Conservation (phyloP, 2,797 vertebrate species). For the Cercopithecus neglectus region DNA sequence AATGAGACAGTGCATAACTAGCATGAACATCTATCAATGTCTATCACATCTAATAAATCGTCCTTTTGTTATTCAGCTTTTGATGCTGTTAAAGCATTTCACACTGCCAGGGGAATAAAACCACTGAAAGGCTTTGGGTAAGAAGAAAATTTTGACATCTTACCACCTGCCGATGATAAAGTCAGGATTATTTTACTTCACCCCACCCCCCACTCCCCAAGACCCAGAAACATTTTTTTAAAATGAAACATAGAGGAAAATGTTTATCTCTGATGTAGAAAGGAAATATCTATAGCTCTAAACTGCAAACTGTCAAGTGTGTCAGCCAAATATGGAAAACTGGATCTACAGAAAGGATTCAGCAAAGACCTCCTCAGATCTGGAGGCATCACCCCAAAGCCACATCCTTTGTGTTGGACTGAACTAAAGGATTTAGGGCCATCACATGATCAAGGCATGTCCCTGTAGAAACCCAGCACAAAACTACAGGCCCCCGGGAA, state of each 20-base stretch:
- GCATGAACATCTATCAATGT: background rate
- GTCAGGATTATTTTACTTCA: background rate
- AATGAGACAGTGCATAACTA: background rate
- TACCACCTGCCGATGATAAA: background rate
- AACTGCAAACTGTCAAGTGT: background rate
- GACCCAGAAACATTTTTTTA: background rate
- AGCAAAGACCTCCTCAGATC: background rate
- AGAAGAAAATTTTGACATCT: background rate
- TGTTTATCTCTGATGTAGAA: background rate
- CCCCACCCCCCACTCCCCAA: background rate
- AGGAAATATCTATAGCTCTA: background rate
- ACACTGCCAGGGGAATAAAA: background rate
- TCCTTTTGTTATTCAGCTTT: background rate
- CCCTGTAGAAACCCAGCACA: background rate
- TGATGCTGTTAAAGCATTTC: background rate
- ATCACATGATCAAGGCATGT: background rate
- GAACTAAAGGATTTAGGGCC: background rate
- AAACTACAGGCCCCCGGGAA: background rate
- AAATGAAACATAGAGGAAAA: background rate
- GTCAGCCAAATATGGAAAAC: background rate
- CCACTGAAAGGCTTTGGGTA: background rate
- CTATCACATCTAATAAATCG: background rate
- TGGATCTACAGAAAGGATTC: background rate
- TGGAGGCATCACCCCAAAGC: background rate
- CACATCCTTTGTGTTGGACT: background rate